Conservation (phyloP, 64 coral and sea anemone genomes). For the Dendrophyllia cribrosa region DNA sequence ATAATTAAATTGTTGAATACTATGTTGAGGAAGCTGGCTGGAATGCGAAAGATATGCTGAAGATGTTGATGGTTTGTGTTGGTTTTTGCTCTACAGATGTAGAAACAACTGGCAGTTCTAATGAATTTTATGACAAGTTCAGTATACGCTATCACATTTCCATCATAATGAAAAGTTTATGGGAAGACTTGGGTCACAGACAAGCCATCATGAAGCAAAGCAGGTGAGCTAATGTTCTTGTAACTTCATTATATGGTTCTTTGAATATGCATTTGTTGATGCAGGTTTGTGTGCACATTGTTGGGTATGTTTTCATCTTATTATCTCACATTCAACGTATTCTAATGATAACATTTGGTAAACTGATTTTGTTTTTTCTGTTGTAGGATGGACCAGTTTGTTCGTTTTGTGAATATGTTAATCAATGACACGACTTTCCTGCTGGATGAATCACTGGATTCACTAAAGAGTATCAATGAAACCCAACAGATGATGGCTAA, state of each 20-base stretch:
- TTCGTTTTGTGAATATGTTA: constrained; percentile 99
- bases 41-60: too few relatives aligned
- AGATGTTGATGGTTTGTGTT: not conserved
- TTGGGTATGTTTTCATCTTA: too few relatives aligned
- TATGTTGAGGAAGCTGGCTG: too few relatives aligned
- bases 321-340: too few relatives aligned
- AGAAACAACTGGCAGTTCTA: constrained; percentile 95
- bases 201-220: constrained; percentile 88
- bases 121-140: constrained; percentile 99
- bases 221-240: constrained; percentile 56
- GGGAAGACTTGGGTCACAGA: constrained; percentile 88
- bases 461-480: constrained; percentile 96
- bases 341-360: not conserved
- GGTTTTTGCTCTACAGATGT: constrained; percentile 73
- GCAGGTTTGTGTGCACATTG: too few relatives aligned
- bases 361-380: not conserved
- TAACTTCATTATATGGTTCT: not conserved
- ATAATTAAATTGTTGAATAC: too few relatives aligned
- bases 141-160: constrained; percentile 99
- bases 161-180: constrained; percentile 98
- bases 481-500: constrained; percentile 96
- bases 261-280: too few relatives aligned
- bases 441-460: constrained; percentile 95
- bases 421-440: constrained; percentile 98
- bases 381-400: constrained; percentile 85